Percentiles rank a stretch among this genome's conserved stretches.
Evolutionary conservation across 2,113 vertebrate genomes (phyloP).

Genomic region (human): GRCh38 chr11:86001001-86001500

Average conservation of each 20-base stretch:
- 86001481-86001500: not conserved
- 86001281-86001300: slow-evolving; percentile 46
- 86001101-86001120: slow-evolving; percentile 97
- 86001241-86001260: not conserved
- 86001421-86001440: not conserved
- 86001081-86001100: slow-evolving; percentile 99
- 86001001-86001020: slow-evolving; percentile 37
- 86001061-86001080: slow-evolving; percentile 98
- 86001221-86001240: slow-evolving; percentile 4
- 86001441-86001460: not conserved
- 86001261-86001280: not conserved
- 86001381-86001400: not conserved
- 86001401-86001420: not conserved
- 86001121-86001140: slow-evolving; percentile 97
- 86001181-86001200: slow-evolving; percentile 8
- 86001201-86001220: not conserved
- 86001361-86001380: not conserved
- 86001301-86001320: slow-evolving; percentile 24
- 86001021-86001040: slow-evolving; percentile 89
- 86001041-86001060: slow-evolving; percentile 97
- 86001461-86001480: not conserved
- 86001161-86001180: slow-evolving; percentile 71
- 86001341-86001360: not conserved
- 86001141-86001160: slow-evolving; percentile 99
- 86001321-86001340: not conserved